Evolutionary conservation across 2,888 invertebrate species (phyloP), one percentile per base, ranked within the genome.

Genomic region (Rugalucina vietnamica): DNA sequence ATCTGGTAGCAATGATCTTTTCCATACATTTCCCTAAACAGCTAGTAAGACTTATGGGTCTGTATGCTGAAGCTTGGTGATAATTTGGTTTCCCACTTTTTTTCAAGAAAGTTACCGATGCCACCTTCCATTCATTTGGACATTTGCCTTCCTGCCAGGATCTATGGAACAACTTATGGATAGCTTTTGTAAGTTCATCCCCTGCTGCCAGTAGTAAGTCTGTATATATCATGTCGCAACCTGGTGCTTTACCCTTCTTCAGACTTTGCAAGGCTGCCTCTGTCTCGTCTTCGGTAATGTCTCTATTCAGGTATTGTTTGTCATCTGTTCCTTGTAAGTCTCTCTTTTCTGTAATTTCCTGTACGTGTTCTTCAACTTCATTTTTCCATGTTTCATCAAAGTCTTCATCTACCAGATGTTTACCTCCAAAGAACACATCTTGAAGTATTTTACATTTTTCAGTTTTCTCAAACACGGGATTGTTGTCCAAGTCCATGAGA

Each of bases 21-120:
- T 82, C 82, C 43, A 79, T 27, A n/a, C 69, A 36, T 60, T 82
- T 79, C 8, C 78, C 73, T 18, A 82, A 32, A n/a, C 43, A 36
- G 18, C 75, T 74, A 34, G 79, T 82, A 4, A 82, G 79, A 24
- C 82, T 82, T 10, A 82, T 82, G 54, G 79, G 79, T 39, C 78
- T 32, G 43, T 82, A 74, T 50, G 77, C 71, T 32, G 73, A n/a
- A 24, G 82, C 29, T 27, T 73, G 37, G 34, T 78, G 60, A n/a
- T 75, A 79, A 21, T 70, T 32, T 18, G 65, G 32, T 60, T 82
- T 82, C 4, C 79, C 79, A n/a, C 27, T 36, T 36, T 79, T 82
- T 50, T 70, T 43, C 39, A 82, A 39, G 27, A 75, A 79, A n/a
- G 69, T 82, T 3, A 82, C 65, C 24, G 73, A 24, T 1, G 78